A percentile compares a stretch with the other conserved stretches of the same genome.
Evolutionary conservation across 2,888 invertebrate genomes (phyloP).

Genomic region (Leptinotarsa peninsularis): DNA sequence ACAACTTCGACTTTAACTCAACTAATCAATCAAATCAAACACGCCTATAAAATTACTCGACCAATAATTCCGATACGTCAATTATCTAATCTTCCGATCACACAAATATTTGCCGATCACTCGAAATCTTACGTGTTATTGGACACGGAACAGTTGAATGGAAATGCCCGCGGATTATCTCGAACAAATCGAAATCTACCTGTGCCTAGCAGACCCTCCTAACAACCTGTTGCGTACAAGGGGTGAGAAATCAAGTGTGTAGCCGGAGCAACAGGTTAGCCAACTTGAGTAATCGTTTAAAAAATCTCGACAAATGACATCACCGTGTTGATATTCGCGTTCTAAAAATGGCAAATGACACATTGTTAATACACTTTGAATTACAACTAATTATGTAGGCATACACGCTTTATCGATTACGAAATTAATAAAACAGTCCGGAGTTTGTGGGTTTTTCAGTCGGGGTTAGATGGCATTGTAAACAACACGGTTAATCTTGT

Average conservation of each 20-base stretch:
- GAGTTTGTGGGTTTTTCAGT: neutral
- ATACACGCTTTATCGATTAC: conserved; percentile 20
- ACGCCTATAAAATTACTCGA: conserved; percentile 19
- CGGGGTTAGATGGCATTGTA: neutral
- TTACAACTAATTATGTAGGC: conserved; percentile 37
- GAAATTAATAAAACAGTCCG: neutral
- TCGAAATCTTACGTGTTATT: conserved; percentile 19
- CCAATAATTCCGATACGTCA: conserved; percentile 17
- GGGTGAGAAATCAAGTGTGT: conserved; percentile 40
- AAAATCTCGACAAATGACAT: conserved; percentile 41
- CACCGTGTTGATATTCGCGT: conserved; percentile 37
- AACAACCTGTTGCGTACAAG: conserved; percentile 35
- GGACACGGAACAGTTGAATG: neutral
- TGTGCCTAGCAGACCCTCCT: conserved; percentile 23
- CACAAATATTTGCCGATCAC: conserved; percentile 21
- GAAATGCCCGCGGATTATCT: conserved; percentile 22
- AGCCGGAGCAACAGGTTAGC: conserved; percentile 32
- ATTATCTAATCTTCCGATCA: conserved; percentile 27
- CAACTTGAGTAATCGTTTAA: neutral
- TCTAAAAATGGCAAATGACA: conserved; percentile 50
- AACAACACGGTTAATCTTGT: conserved; percentile 5
- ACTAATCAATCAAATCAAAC: conserved; percentile 18
- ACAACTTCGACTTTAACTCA: neutral
- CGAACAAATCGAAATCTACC: conserved; percentile 34
- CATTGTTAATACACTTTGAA: conserved; percentile 31